Conservation (phyloP, 2,888 invertebrate species). For the Clivina fossor region DNA sequence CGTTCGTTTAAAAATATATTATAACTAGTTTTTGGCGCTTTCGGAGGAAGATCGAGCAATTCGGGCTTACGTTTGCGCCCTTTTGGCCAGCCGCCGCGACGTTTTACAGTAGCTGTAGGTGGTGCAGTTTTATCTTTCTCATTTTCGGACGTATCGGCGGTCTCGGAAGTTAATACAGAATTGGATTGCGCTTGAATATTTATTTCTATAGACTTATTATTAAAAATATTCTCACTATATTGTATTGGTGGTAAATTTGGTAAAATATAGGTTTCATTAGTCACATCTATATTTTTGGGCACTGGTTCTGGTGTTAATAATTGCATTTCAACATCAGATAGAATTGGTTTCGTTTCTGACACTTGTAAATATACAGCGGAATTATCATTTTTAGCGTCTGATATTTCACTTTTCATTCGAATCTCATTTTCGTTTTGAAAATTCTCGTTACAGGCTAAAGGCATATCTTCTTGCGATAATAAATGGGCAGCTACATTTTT, state of each 20-base stretch:
- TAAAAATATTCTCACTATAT: neutral
- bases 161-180: conserved; percentile 15
- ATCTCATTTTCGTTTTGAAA: neutral
- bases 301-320: neutral
- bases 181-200: neutral
- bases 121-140: conserved; percentile 19
- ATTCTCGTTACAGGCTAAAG: neutral
- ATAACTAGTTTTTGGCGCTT: conserved; percentile 62
- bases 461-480: conserved; percentile 49
- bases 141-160: conserved; percentile 25
- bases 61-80: conserved; percentile 61
- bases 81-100: conserved; percentile 63
- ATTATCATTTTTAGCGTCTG: conserved; percentile 21
- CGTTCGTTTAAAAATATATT: conserved; percentile 60
- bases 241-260: too few relatives aligned
- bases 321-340: conserved; percentile 26
- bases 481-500: conserved; percentile 53
- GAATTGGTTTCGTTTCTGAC: too few relatives aligned
- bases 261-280: too few relatives aligned
- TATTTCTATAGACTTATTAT: neutral
- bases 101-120: conserved; percentile 45
- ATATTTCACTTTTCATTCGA: too few relatives aligned
- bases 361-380: conserved; percentile 13
- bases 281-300: neutral
- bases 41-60: conserved; percentile 56